A percentile compares a stretch with the other conserved stretches of the same genome.
These are phyloP conservation scores for Drosophila paramelanica DNA, from an alignment of 2,888 invertebrate species.

Conservation along the genomic window DNA sequence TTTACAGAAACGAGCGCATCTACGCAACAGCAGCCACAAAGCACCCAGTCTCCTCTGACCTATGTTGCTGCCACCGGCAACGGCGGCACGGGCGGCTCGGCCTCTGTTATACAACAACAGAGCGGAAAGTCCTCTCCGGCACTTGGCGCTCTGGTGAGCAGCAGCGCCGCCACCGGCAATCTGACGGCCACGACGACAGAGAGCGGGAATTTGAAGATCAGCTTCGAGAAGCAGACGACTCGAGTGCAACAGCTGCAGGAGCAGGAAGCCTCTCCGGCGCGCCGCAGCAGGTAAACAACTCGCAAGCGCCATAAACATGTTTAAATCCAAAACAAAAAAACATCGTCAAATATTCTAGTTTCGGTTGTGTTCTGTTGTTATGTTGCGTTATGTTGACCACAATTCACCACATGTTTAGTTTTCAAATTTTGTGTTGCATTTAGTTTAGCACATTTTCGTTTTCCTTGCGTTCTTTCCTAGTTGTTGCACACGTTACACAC, in stretches of 20 bases:
- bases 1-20: constrained; percentile 43
- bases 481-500: constrained; percentile 8
- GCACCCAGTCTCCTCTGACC: constrained; percentile 56
- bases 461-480: constrained; percentile 16
- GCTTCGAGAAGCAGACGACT: constrained; percentile 86
- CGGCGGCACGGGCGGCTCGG: constrained; percentile 25
- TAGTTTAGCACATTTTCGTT: constrained; percentile 6
- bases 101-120: constrained; percentile 79
- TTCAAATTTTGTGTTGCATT: constrained; percentile 1
- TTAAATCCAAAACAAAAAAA: too few species aligned
- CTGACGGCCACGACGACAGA: constrained; percentile 84
- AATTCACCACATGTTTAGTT: constrained; percentile 31
- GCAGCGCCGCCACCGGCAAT: constrained; percentile 67
- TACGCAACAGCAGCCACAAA: constrained; percentile 59
- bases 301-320: too few species aligned
- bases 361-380: constrained; percentile 57
- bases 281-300: constrained; percentile 86
- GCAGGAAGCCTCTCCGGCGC: constrained; percentile 86
- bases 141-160: constrained; percentile 57
- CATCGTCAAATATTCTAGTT: constrained; percentile 12
- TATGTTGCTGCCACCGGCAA: constrained; percentile 39
- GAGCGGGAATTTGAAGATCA: constrained; percentile 86
- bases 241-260: constrained; percentile 85
- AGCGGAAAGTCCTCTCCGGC: constrained; percentile 82
- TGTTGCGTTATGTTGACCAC: constrained; percentile 50